Evolutionary conservation across 2,888 invertebrate genomes (phyloP).

Genomic region (Xylota segnis): DNA sequence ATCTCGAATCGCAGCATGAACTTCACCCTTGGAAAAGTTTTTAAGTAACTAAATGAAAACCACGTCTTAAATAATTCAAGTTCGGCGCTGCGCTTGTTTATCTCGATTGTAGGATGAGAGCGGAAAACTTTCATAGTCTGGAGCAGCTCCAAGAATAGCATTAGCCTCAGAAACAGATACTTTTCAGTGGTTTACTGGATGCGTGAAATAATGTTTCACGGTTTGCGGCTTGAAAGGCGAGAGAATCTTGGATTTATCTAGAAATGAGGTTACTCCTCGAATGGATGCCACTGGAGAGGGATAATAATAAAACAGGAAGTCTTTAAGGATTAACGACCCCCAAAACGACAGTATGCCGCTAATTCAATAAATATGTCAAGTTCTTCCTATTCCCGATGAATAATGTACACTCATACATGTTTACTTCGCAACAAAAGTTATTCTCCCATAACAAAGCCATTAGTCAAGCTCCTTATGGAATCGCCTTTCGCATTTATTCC

Average conservation of each 20-base stretch:
- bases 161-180: constrained; percentile 54
- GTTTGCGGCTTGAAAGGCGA: constrained; percentile 46
- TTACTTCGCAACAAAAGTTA: constrained; percentile 12
- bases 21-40: constrained; percentile 72
- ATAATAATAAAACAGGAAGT: constrained; percentile 5
- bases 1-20: constrained; percentile 68
- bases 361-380: constrained; percentile 57
- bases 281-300: background rate
- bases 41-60: constrained; percentile 75
- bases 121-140: constrained; percentile 61
- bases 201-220: constrained; percentile 67
- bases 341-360: background rate
- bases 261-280: constrained; percentile 24
- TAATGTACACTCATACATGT: background rate
- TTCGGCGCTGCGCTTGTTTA: constrained; percentile 66
- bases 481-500: constrained; percentile 48
- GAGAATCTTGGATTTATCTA: constrained; percentile 46
- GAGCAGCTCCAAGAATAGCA: constrained; percentile 63
- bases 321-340: constrained; percentile 44
- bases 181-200: constrained; percentile 42
- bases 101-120: constrained; percentile 31
- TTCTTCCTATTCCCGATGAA: background rate
- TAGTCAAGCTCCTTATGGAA: constrained; percentile 34
- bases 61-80: constrained; percentile 77
- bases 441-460: constrained; percentile 48